Evolutionary conservation across 1,140 invertebrate genomes (phyloP).

Genomic region (Rhagoletis pomonella): DNA sequence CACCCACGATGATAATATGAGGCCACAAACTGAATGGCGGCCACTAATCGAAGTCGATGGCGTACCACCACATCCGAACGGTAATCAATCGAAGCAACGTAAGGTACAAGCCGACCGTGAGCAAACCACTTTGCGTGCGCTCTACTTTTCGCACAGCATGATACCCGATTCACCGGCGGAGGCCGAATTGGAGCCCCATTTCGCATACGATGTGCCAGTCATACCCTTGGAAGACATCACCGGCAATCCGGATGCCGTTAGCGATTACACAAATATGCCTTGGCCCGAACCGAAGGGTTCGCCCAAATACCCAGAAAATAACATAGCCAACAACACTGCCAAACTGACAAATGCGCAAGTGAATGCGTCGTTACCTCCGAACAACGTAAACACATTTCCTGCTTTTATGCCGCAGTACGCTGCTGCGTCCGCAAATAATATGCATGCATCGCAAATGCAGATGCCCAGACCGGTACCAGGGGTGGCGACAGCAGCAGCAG

Average conservation of each 20-base stretch:
- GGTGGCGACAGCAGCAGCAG: not conserved
- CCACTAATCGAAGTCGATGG: conserved; percentile 81
- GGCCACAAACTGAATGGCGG: conserved; percentile 84
- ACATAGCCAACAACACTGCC: not conserved
- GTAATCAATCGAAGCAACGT: conserved; percentile 89
- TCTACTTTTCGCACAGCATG: conserved; percentile 90
- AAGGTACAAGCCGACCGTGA: conserved; percentile 90
- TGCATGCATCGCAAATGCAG: conserved; percentile 22
- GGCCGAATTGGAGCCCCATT: conserved; percentile 87
- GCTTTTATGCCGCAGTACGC: conserved; percentile 19
- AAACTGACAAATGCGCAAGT: conserved; percentile 7
- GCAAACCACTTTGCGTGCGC: conserved; percentile 86
- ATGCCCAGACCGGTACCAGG: conserved; percentile 18
- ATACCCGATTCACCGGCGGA: conserved; percentile 91
- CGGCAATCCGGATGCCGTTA: conserved; percentile 85
- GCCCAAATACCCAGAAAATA: conserved; percentile 50
- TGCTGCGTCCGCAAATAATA: not conserved
- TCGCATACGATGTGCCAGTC: conserved; percentile 83
- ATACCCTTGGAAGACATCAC: conserved; percentile 93
- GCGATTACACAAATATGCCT: conserved; percentile 82
- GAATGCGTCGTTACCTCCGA: not conserved
- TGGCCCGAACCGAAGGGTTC: conserved; percentile 88
- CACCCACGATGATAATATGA: conserved; percentile 85
- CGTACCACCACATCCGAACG: conserved; percentile 78
- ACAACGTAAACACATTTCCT: not conserved